phyloP scores from a whole-genome alignment of 2,797 vertebrate species.

The Nannoperca australis region DNA sequence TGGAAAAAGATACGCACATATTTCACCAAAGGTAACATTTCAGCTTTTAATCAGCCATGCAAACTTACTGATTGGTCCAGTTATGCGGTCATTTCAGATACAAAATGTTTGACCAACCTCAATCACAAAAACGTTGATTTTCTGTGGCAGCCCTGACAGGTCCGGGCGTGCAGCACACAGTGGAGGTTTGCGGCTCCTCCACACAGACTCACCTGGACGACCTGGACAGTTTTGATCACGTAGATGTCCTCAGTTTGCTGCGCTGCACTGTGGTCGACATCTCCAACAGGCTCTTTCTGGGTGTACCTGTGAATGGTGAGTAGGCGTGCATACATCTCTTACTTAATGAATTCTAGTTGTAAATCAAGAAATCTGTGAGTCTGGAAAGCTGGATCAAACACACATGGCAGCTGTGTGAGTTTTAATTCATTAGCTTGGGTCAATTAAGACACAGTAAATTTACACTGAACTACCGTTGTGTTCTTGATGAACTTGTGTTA shows the following conservation, averaged over 20 bases:
- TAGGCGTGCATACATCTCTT: background rate
- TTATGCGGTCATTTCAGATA: background rate
- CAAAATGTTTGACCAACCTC: background rate
- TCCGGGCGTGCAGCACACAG: slow-evolving; percentile 87
- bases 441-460: background rate
- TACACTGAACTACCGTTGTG: background rate
- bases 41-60: background rate
- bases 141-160: slow-evolving; percentile 90
- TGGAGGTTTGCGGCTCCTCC: slow-evolving; percentile 87
- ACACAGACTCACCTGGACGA: slow-evolving; percentile 87
- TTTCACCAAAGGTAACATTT: slow-evolving; percentile 91
- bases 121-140: background rate
- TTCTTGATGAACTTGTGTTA: slow-evolving; percentile 7
- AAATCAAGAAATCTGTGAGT: background rate
- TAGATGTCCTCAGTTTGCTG: slow-evolving; percentile 91
- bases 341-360: background rate
- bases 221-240: slow-evolving; percentile 74
- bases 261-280: slow-evolving; percentile 92
- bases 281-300: slow-evolving; percentile 93
- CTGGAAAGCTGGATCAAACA: background rate
- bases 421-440: too few relatives aligned
- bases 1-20: slow-evolving; percentile 91
- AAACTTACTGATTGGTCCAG: background rate
- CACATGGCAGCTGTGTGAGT: too few relatives aligned
- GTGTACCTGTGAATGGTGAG: slow-evolving; percentile 91